Evolutionary conservation across 2,888 invertebrate species (phyloP).

Genomic region (Molorchus minor): DNA sequence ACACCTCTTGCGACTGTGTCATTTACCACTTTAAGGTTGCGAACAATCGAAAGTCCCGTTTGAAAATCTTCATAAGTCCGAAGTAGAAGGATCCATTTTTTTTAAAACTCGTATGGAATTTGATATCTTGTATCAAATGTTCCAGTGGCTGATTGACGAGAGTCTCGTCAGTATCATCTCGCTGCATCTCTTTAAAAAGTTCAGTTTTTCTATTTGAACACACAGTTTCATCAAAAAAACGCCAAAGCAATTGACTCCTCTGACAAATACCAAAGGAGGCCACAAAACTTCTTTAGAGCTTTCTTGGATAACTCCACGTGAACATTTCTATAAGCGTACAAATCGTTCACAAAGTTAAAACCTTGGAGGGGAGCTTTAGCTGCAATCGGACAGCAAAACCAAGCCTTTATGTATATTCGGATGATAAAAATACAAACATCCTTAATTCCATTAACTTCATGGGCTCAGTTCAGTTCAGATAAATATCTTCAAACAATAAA

Average conservation of each 20-base stretch:
- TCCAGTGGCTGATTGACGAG: neutral
- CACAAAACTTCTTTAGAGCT: neutral
- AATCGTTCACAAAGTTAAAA: neutral
- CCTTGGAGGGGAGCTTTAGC: neutral
- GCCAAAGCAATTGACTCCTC: neutral
- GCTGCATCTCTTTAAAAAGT: neutral
- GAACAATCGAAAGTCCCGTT: neutral
- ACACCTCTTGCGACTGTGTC: neutral
- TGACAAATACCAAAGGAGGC: neutral
- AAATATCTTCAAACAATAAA: neutral
- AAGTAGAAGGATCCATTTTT: neutral
- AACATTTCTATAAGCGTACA: neutral
- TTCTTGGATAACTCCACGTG: neutral
- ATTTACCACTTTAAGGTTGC: neutral
- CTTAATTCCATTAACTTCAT: neutral
- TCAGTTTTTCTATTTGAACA: neutral
- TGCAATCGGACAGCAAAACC: neutral
- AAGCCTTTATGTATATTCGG: neutral
- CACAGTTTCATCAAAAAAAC: neutral
- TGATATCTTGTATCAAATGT: neutral
- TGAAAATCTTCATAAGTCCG: neutral
- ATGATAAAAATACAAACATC: neutral
- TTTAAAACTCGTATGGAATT: neutral
- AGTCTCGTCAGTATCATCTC: neutral
- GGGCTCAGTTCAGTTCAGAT: neutral